Evolutionary conservation across 2,113 vertebrate genomes (phyloP), one percentile per base, ranked within the genome.

Genomic region (Ptilorrhoa leucosticta): DNA sequence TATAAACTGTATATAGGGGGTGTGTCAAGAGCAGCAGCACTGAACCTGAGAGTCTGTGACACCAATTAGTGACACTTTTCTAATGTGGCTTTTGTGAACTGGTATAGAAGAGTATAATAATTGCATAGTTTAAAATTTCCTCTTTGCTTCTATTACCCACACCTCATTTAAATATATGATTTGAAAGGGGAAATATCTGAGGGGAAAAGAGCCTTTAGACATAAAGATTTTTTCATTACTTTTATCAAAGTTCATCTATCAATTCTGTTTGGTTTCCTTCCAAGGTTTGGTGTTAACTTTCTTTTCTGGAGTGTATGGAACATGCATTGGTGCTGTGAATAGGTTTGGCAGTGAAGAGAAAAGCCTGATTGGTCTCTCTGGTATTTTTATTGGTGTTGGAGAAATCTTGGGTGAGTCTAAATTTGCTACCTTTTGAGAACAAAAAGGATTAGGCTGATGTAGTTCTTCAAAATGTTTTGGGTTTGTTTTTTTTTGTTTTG

Each of bases 301-400:
- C 96, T 99, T 99, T 97, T 99, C 99, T 83, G 99, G 99, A 15
- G 99, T 99, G 9, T 99, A 99, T 27, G 99, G 99, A 63, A 99
- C 99, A 2, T 99, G 98, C 47, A 98, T 99, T 56, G 99, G 99
- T 11, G 98, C 99, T 79, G 98, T 99, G 97, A 99, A 98, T 9
- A 95, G 73, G 3, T 99, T 99, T 85, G 99, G 99, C 50, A 81
- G 95, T 3, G 98, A 99, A 37, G 99, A 99, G 48, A 99, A 99
- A 96, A 98, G 99, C 91, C 97, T 99, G 21, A 99, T 99, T 80
- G 99, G 99, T 42, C 98, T 99, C 39, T 99, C 99, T 53, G 99
- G 99, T n/a, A 99, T 99, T 79, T 99, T 98, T 96, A 99, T 99
- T 44, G 99, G 99, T 61, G 84, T 99, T 35, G 99, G 99, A 68